Conservation (phyloP, 1,140 invertebrate genomes). For the Bicyclus anynana region DNA sequence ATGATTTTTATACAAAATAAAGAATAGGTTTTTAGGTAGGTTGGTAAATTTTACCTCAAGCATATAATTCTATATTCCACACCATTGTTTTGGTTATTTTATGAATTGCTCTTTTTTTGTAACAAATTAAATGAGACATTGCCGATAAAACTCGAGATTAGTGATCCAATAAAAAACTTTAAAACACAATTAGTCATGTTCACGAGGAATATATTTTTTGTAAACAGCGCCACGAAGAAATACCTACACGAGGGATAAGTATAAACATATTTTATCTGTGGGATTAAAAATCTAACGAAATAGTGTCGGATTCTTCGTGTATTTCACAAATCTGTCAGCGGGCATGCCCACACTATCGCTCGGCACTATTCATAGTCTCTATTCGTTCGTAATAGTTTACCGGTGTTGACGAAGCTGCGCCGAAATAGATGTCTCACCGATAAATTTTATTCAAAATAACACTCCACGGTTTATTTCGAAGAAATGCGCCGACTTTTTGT, state of each 20-base stretch:
- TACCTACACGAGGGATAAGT: constrained; percentile 9
- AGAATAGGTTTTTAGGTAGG: too few species aligned
- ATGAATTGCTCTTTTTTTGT: background rate
- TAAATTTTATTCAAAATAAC: constrained; percentile 71
- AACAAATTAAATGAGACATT: background rate
- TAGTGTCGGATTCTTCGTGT: constrained; percentile 49
- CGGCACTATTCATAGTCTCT: constrained; percentile 61
- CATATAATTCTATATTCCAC: background rate
- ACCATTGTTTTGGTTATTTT: background rate
- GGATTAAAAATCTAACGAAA: constrained; percentile 46
- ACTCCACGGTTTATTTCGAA: constrained; percentile 45
- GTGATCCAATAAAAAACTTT: constrained; percentile 2
- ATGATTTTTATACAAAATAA: too few species aligned
- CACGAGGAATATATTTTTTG: background rate
- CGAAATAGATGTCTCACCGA: constrained; percentile 63
- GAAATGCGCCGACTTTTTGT: constrained; percentile 52
- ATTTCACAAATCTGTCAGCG: constrained; percentile 72
- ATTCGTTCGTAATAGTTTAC: constrained; percentile 42
- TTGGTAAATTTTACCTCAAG: too few species aligned
- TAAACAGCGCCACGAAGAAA: constrained; percentile 10
- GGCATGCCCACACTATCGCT: constrained; percentile 39
- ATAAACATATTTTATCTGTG: constrained; percentile 17
- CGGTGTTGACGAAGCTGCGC: constrained; percentile 59
- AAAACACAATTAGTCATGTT: constrained; percentile 14
- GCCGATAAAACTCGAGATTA: background rate